Percentiles rank a stretch among this genome's conserved stretches.
Conservation (phyloP, 2,113 vertebrate species). For the Myrmophylax atrothorax region DNA sequence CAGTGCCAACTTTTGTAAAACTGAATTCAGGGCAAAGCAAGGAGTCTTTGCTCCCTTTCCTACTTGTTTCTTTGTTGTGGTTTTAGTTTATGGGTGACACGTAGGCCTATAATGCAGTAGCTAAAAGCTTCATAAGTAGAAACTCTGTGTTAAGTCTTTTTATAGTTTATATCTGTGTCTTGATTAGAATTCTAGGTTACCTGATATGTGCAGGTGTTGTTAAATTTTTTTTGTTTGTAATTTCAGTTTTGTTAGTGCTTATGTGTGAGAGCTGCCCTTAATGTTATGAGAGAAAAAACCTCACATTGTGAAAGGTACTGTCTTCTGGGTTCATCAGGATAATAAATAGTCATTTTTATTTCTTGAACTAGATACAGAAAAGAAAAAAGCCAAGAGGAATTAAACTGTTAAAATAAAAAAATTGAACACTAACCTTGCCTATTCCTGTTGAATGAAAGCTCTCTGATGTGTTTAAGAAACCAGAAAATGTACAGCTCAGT, state of each 20-base stretch:
- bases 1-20: not conserved
- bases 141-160: not conserved
- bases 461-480: not conserved
- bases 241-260: not conserved
- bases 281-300: not conserved
- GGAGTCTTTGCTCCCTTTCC: fast-evolving
- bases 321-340: not conserved
- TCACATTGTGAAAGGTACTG: not conserved
- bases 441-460: not conserved
- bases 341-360: not conserved
- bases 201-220: not conserved
- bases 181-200: not conserved
- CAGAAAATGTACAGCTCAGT: not conserved
- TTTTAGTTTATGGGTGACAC: not conserved
- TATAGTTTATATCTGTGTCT: not conserved
- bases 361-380: not conserved
- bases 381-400: not conserved
- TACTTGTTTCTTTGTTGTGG: not conserved
- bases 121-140: no score
- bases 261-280: not conserved
- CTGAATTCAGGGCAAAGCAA: not conserved
- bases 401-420: not conserved
- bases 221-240: not conserved
- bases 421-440: not conserved
- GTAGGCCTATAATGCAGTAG: not conserved